A percentile compares a stretch with the other conserved stretches of the same genome.
Evolutionary conservation across 2,113 vertebrate genomes (phyloP).

Genomic region (Vulpes lagopus): DNA sequence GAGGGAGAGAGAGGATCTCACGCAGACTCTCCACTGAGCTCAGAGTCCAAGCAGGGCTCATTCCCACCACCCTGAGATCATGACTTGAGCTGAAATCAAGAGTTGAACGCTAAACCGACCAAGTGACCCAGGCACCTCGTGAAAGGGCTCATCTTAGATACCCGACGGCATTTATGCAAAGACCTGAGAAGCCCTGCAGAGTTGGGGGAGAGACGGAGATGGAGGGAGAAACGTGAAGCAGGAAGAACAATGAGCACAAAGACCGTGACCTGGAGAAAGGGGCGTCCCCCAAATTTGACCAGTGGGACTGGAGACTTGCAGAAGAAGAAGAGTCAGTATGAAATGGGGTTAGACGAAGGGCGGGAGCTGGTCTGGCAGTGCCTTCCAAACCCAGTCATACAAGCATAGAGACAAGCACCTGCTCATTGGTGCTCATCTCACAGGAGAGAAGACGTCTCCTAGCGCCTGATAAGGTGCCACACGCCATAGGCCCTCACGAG

Average conservation of each 20-base stretch:
- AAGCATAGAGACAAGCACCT: background rate
- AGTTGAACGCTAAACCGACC: background rate
- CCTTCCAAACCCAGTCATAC: background rate
- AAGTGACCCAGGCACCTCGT: background rate
- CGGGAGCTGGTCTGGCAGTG: background rate
- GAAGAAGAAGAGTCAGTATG: background rate
- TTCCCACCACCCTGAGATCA: background rate
- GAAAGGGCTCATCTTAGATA: background rate
- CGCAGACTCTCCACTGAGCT: background rate
- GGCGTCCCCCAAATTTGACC: background rate
- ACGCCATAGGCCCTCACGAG: background rate
- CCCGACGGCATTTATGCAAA: background rate
- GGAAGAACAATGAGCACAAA: background rate
- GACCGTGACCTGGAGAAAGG: accelerated
- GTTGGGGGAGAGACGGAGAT: background rate
- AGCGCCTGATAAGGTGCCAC: background rate
- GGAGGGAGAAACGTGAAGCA: background rate
- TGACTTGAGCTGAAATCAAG: background rate
- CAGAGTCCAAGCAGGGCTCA: background rate
- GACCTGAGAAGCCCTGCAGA: background rate
- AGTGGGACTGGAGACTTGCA: background rate
- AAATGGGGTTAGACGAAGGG: background rate
- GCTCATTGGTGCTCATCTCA: background rate
- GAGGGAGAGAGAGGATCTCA: background rate
- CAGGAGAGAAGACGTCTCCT: background rate